A percentile compares a stretch with the other conserved stretches of the same genome.
Conservation (phyloP, 2,888 invertebrate species). For the Mythimna ferrago region DNA sequence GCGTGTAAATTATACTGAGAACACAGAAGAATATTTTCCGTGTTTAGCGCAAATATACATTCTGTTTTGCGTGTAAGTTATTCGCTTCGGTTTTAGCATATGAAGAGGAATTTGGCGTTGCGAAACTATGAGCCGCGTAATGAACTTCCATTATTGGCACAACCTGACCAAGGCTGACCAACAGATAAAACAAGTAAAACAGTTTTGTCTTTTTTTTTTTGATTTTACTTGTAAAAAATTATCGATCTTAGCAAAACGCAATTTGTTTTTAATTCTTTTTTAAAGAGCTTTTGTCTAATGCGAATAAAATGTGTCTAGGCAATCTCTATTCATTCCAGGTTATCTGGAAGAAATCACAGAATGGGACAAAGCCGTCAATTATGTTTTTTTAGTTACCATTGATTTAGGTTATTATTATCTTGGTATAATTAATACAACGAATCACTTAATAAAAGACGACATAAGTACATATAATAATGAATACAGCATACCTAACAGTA, state of each 20-base stretch:
- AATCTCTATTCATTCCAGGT: too few relatives aligned
- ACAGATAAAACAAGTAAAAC: too few relatives aligned
- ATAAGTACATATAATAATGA: too few relatives aligned
- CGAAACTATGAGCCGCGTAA: not conserved
- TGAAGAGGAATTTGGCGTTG: not conserved
- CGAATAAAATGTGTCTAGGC: too few relatives aligned
- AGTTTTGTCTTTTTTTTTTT: too few relatives aligned
- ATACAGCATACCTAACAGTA: slow-evolving; percentile 2
- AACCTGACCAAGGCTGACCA: not conserved
- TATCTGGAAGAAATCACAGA: too few relatives aligned
- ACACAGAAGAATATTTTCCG: slow-evolving; percentile 43
- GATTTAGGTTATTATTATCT: too few relatives aligned
- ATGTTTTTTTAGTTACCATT: too few relatives aligned
- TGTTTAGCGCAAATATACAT: slow-evolving; percentile 54
- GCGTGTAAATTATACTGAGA: slow-evolving; percentile 58
- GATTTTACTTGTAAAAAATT: not conserved
- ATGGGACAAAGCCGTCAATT: too few relatives aligned
- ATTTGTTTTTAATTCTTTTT: too few relatives aligned
- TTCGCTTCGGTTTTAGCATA: slow-evolving; percentile 27
- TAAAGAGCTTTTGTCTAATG: too few relatives aligned
- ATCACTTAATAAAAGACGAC: slow-evolving; percentile 1
- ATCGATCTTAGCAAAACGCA: not conserved
- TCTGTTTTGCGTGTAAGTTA: slow-evolving; percentile 49
- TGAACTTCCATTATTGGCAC: not conserved
- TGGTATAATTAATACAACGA: not conserved